Evolutionary conservation across 2,113 vertebrate species (phyloP), one percentile per base, ranked within the genome.

Genomic region (Pollimyrus isidori): DNA sequence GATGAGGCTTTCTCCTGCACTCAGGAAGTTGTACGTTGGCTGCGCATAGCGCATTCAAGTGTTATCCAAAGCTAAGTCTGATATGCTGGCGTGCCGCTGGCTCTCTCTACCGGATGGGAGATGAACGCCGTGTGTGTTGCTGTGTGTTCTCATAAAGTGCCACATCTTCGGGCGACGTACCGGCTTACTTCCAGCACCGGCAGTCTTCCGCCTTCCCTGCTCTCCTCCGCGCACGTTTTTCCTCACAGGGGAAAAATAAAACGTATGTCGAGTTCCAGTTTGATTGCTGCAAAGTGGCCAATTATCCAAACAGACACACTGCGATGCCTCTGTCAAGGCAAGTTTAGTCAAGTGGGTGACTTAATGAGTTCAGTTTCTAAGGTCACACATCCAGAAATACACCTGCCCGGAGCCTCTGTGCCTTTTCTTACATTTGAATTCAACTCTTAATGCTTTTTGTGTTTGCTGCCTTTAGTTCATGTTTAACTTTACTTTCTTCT

Each of bases 81-180:
- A 95, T 93, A 90, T 93, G 95, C 95, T 96, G 95, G 96, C 93
- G 95, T 96, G 97, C 96, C 96, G 96, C 95, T 95, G 92, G 96
- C 95, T 96, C 96, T 96, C 96, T 96, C 95, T 94, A 96, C 91
- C 89, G 94, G 17, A 17, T 30, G 48, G 95, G 94, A 96, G 96
- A 97, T 97, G 97, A 97, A 97, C 95, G 96, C 96, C 97, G 97
- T n/a, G n/a, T n/a, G n/a, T n/a, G n/a, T 98, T 98, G 98, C 97
- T 97, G 97, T 97, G 96, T 97, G 97, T 98, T 98, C 96, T 96
- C 96, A 35, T 35, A 35, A 97, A 97, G 97, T 96, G 95, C 97
- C 96, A 96, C 97, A 97, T 96, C 97, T 98, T 97, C 97, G 95
- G 96, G 96, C 96, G 97, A 97, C 97, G 62, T 69, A 30, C 62